phyloP scores from a whole-genome alignment of 2,888 invertebrate genomes.

The Drosophila pseudotalamancana region DNA sequence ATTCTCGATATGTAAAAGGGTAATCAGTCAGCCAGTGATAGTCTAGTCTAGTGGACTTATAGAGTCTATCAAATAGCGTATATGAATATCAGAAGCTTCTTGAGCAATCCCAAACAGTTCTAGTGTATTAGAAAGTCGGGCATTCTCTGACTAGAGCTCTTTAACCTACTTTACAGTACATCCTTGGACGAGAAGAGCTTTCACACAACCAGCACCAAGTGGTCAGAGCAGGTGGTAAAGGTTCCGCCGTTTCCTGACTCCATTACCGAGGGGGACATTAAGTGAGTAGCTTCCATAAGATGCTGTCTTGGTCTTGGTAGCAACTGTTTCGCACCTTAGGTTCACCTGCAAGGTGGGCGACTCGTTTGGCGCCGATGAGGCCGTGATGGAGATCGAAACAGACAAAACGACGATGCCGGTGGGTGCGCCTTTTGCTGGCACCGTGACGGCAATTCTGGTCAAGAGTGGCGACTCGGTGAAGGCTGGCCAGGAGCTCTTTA shows the following conservation, averaged over 20 bases:
- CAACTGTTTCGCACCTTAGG: slow-evolving; percentile 84
- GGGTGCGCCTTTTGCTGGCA: slow-evolving; percentile 92
- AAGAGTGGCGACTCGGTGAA: slow-evolving; percentile 97
- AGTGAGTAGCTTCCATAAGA: slow-evolving; percentile 85
- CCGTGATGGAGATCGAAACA: slow-evolving; percentile 98
- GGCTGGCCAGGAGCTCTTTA: slow-evolving; percentile 93
- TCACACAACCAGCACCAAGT: slow-evolving; percentile 82
- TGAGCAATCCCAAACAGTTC: too few species aligned
- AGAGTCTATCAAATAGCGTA: too few species aligned
- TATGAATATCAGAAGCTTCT: too few species aligned
- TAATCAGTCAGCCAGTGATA: too few species aligned
- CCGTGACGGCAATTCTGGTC: slow-evolving; percentile 93
- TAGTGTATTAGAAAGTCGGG: not conserved
- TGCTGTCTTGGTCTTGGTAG: too few species aligned
- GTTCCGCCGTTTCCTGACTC: slow-evolving; percentile 98
- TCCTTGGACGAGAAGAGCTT: slow-evolving; percentile 62
- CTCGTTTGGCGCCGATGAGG: slow-evolving; percentile 94
- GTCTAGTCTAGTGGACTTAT: too few species aligned
- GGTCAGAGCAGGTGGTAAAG: slow-evolving; percentile 84
- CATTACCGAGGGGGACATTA: slow-evolving; percentile 97
- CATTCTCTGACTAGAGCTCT: not conserved
- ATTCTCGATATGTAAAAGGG: too few species aligned
- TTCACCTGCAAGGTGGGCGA: slow-evolving; percentile 94
- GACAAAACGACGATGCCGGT: slow-evolving; percentile 94
- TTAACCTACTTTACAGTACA: not conserved